Evolutionary conservation across 2,888 invertebrate species (phyloP).

Genomic region (Xanthorhoe spadicearia): DNA sequence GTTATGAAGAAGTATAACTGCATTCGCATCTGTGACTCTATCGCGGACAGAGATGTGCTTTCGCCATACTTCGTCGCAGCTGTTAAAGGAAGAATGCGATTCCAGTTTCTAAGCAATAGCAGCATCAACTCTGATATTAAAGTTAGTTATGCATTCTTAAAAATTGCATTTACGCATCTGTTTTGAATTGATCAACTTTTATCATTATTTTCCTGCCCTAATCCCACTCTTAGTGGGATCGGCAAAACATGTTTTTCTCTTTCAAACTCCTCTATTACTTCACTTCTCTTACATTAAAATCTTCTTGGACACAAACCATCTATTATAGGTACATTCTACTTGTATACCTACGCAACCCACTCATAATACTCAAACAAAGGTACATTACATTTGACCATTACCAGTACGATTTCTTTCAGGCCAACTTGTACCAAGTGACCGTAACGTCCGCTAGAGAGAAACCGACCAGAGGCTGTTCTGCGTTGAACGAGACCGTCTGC

Average conservation of each 20-base stretch:
- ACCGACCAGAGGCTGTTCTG: constrained; percentile 48
- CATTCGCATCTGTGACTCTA: constrained; percentile 61
- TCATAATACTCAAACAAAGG: too few relatives aligned
- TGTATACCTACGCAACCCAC: too few relatives aligned
- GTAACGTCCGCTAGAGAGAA: constrained; percentile 59
- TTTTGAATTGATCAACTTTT: background rate
- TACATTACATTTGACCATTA: too few relatives aligned
- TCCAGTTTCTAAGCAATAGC: constrained; percentile 72
- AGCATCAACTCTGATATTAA: constrained; percentile 72
- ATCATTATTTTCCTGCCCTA: constrained; percentile 33
- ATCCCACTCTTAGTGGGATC: too few relatives aligned
- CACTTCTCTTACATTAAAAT: too few relatives aligned
- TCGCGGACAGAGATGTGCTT: constrained; percentile 42
- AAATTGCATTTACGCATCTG: background rate
- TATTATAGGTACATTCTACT: too few relatives aligned
- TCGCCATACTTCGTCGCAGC: constrained; percentile 60
- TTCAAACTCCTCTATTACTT: too few relatives aligned
- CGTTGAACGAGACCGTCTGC: constrained; percentile 56
- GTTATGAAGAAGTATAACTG: constrained; percentile 61
- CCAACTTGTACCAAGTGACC: constrained; percentile 71
- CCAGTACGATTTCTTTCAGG: constrained; percentile 48
- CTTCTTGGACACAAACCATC: too few relatives aligned
- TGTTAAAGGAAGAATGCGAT: constrained; percentile 57
- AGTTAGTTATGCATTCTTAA: constrained; percentile 50
- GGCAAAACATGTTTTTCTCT: too few relatives aligned